Conservation (phyloP, 2,888 invertebrate genomes). For the Drosophila aldrichi region DNA sequence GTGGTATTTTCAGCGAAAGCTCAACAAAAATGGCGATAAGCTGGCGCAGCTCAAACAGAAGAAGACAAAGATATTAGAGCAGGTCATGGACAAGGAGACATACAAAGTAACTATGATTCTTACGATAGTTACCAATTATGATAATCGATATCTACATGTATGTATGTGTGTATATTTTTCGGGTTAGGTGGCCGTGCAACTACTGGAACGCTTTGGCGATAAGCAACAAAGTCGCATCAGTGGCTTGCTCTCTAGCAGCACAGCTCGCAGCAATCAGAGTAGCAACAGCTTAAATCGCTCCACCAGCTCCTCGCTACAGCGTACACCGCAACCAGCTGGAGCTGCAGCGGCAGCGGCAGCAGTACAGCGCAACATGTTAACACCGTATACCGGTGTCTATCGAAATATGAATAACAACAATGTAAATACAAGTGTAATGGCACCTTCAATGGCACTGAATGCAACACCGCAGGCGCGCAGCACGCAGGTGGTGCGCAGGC, state of each 20-base stretch:
- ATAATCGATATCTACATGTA: conserved; percentile 2
- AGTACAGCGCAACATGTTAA: conserved; percentile 28
- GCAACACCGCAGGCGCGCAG: conserved; percentile 34
- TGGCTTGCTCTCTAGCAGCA: conserved; percentile 7
- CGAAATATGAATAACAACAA: conserved; percentile 56
- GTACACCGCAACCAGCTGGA: not conserved
- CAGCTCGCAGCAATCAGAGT: conserved; percentile 22
- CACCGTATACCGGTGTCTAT: conserved; percentile 62
- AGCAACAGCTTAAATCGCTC: conserved; percentile 32
- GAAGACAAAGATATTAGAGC: conserved; percentile 95
- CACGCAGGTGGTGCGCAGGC: conserved; percentile 76
- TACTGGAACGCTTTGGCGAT: conserved; percentile 84
- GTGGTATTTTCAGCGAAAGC: conserved; percentile 94
- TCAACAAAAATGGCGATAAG: conserved; percentile 91
- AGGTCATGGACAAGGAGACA: conserved; percentile 98
- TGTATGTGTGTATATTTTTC: not conserved
- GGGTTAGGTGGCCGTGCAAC: conserved; percentile 83
- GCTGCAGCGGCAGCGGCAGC: conserved; percentile 33
- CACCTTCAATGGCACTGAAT: conserved; percentile 34
- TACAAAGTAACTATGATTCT: conserved; percentile 90
- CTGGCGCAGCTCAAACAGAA: conserved; percentile 90
- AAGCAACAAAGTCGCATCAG: conserved; percentile 63
- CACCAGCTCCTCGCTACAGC: conserved; percentile 9
- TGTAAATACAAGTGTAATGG: conserved; percentile 45
- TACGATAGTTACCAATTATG: not conserved